These are phyloP conservation scores for Cyanoramphus novaezelandiae DNA, from an alignment of 2,113 vertebrate species.

Conservation along the genomic window DNA sequence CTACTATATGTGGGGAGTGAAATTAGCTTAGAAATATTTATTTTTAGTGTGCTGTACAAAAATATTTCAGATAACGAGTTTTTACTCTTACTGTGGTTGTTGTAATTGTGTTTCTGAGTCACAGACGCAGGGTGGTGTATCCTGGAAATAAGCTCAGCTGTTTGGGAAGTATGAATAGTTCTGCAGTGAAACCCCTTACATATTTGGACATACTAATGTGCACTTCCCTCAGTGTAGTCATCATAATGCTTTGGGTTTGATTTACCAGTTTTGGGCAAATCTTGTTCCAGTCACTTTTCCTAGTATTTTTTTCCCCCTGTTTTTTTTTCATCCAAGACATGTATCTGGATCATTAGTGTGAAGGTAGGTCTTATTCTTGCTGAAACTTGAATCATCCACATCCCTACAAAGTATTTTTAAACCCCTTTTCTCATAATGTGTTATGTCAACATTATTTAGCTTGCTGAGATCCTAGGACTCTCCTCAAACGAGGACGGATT, in stretches of 20 bases:
- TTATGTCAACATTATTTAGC: not conserved
- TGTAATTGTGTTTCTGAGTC: not conserved
- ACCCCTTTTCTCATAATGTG: not conserved
- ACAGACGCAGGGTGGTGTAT: not conserved
- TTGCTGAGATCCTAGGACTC: not conserved
- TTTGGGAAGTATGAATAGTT: not conserved
- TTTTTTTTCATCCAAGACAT: not conserved
- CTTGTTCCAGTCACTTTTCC: not conserved
- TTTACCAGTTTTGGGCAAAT: not conserved
- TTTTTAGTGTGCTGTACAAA: not conserved
- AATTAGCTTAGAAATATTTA: not conserved
- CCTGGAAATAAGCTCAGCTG: not conserved
- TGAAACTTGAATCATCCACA: not conserved
- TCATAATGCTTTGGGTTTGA: not conserved
- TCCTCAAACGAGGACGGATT: not conserved
- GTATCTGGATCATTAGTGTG: not conserved
- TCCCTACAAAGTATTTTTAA: not conserved
- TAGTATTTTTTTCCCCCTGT: not conserved
- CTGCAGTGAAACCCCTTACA: not conserved
- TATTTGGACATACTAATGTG: not conserved
- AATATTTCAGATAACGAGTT: not conserved
- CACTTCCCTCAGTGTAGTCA: not conserved
- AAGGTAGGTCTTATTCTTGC: not conserved
- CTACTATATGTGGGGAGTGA: not conserved
- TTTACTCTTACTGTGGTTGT: not conserved